Base-by-base conservation (phyloP, 2,888 invertebrate genomes). In the Adineta ricciae region DNA sequence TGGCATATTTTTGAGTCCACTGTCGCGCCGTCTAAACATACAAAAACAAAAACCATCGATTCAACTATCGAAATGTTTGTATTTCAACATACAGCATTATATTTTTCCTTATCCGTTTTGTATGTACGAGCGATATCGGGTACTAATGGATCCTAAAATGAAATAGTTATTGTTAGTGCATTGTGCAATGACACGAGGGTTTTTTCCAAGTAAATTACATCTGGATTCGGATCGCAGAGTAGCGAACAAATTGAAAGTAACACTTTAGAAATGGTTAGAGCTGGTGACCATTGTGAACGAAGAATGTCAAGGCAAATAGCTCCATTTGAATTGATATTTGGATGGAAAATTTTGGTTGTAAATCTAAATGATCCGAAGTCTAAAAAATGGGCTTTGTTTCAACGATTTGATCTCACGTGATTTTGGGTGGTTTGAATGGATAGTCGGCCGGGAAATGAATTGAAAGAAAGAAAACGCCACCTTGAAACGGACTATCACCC, bases 361-460 rank as follows among this genome's bases (percentile, higher is more conserved):
- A 99, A 99, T 92, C 97, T 96, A 73, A 84, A 86, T 72, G 73
- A 87, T 41, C 16, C 21, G 8, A 41, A 64, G 24, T 32, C 19
- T 8, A 46, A 8, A 8, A 8, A 11, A 46, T 46, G 11, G 5
- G 46, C 8, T 46, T 46, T 46, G 11, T 46, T 46, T 46, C 11
- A n/a, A n/a, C 46, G 46, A n/a, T 3, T 2, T 21, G 11, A 16
- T 41, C 21, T 2, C 41, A 27, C 50, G 89, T 88, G 91, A 93
- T 97, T 90, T 92, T 99, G 91, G 99, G 99, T 92, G 99, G 98
- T 94, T 99, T 99, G 92, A 99, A 99, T 90, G 99, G 99, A 92
- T 99, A 99, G 93, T 99, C 99, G 94, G 98, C 98, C 90, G 99
- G 98, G 92, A 99, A 99, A 92, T 97, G 97, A 93, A 99, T 99